These are phyloP conservation scores for Eumerus sabulonum DNA, from an alignment of 2,888 invertebrate species.

Conservation along the genomic window DNA sequence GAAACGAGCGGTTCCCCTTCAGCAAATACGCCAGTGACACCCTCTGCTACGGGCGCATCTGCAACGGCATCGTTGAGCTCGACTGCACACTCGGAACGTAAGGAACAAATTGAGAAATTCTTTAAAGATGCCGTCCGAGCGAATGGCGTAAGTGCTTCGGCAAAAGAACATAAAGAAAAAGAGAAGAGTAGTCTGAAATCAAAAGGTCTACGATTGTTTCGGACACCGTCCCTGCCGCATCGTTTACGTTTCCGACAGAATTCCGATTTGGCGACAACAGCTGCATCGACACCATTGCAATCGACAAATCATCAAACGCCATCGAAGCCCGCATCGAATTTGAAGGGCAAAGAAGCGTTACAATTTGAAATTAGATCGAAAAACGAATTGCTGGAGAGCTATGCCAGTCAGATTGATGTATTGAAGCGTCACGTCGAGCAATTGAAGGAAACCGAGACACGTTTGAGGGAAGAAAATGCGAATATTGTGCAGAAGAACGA, in stretches of 20 bases:
- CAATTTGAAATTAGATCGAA: conserved; percentile 81
- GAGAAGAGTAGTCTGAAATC: conserved; percentile 74
- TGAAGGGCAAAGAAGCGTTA: conserved; percentile 80
- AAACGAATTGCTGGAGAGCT: conserved; percentile 80
- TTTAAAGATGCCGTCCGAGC: conserved; percentile 78
- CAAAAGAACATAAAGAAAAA: conserved; percentile 74
- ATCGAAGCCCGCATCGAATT: conserved; percentile 77
- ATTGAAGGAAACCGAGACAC: conserved; percentile 75
- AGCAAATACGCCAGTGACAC: conserved; percentile 53
- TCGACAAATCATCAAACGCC: conserved; percentile 77
- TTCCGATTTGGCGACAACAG: conserved; percentile 71
- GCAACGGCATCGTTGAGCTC: conserved; percentile 68
- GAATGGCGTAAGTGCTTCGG: conserved; percentile 74
- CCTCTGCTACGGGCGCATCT: conserved; percentile 62
- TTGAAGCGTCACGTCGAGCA: conserved; percentile 79
- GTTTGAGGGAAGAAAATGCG: conserved; percentile 74
- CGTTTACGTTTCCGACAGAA: conserved; percentile 76
- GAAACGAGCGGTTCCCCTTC: conserved; percentile 75
- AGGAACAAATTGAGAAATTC: conserved; percentile 78
- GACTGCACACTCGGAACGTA: conserved; percentile 74
- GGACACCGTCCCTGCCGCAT: conserved; percentile 78
- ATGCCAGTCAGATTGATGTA: conserved; percentile 80
- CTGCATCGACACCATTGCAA: conserved; percentile 71
- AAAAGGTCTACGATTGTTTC: conserved; percentile 76
- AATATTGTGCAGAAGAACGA: conserved; percentile 73